phyloP scores from a whole-genome alignment of 2,797 vertebrate genomes.

The Gouania willdenowi region DNA sequence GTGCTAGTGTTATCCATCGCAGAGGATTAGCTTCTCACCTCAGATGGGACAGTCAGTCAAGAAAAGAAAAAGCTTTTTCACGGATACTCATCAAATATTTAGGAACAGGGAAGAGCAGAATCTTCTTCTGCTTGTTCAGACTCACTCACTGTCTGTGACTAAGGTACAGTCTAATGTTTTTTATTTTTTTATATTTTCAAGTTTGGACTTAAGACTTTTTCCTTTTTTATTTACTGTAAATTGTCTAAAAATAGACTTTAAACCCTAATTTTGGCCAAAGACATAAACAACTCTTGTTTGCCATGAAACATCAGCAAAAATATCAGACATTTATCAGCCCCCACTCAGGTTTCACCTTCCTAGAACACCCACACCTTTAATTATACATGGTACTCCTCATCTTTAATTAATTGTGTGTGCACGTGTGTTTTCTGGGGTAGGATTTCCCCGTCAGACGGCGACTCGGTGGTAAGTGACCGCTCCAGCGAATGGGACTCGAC shows the following conservation, averaged over 20 bases:
- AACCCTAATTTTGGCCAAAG: no score
- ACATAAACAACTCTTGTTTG: no score
- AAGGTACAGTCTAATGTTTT: no score
- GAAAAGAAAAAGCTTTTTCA: constrained; percentile 26
- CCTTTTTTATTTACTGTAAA: no score
- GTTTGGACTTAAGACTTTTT: no score
- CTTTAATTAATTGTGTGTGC: constrained; percentile 46
- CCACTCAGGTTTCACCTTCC: constrained; percentile 7
- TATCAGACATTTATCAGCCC: no score
- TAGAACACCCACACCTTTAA: constrained; percentile 11
- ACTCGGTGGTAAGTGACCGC: constrained; percentile 87
- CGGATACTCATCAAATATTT: constrained; percentile 48
- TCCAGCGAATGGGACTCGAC: constrained; percentile 86
- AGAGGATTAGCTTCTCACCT: no score
- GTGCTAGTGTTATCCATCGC: no score
- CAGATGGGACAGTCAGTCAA: constrained; percentile 5
- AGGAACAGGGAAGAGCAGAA: constrained; percentile 5
- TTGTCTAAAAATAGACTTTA: no score
- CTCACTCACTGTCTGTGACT: no score
- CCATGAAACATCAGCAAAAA: no score
- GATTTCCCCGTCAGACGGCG: constrained; percentile 90
- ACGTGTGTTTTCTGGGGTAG: constrained; percentile 60
- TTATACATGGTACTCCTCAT: constrained; percentile 18
- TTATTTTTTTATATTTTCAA: no score
- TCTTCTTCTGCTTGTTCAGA: constrained; percentile 1